Percentiles rank a stretch among this genome's conserved stretches.
phyloP scores from a whole-genome alignment of 53 echinoderm and acorn worm genomes.

The Patiria pectinifera region DNA sequence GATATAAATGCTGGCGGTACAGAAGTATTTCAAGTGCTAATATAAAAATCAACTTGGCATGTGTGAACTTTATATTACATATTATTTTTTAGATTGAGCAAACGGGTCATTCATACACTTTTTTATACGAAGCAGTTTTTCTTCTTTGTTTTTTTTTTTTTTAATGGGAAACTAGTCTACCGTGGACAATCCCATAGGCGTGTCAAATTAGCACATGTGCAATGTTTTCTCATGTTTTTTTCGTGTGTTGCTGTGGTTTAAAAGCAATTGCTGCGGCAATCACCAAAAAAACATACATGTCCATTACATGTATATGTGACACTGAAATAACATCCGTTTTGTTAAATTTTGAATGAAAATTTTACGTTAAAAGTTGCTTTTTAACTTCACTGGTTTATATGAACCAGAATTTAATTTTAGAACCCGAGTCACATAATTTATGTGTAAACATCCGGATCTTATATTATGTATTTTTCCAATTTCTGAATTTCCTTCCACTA shows the following conservation, averaged over 20 bases:
- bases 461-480: background rate
- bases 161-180: conserved; percentile 37
- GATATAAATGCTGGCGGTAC: conserved; percentile 64
- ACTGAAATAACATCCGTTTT: conserved; percentile 60
- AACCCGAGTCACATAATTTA: conserved; percentile 10
- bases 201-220: conserved; percentile 67
- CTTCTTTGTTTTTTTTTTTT: conserved; percentile 22
- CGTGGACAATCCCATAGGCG: conserved; percentile 45
- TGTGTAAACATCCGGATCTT: conserved; percentile 1
- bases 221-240: conserved; percentile 58
- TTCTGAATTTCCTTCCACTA: background rate
- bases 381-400: background rate
- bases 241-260: conserved; percentile 44
- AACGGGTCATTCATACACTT: conserved; percentile 69
- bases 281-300: conserved; percentile 15
- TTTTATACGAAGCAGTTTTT: conserved; percentile 58
- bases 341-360: background rate
- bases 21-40: conserved; percentile 66
- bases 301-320: conserved; percentile 42
- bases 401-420: background rate
- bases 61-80: conserved; percentile 70
- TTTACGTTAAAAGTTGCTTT: background rate
- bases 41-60: conserved; percentile 61
- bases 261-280: conserved; percentile 8
- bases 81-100: conserved; percentile 67